Evolutionary conservation across 2,888 invertebrate genomes (phyloP).

Genomic region (Melanotus villosus): DNA sequence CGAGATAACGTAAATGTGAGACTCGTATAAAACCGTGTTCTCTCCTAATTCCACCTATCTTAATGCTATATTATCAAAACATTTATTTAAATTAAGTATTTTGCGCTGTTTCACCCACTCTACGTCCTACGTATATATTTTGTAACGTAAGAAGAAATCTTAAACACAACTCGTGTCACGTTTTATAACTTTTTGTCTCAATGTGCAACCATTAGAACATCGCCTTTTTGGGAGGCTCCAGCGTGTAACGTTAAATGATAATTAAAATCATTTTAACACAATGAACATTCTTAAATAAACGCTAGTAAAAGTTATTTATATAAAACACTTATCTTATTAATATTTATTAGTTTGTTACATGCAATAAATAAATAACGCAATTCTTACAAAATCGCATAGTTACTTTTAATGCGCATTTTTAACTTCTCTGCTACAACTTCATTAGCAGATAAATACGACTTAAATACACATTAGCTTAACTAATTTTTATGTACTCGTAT

Average conservation of each 20-base stretch:
- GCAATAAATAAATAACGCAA: too few relatives aligned
- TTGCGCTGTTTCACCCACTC: conserved; percentile 64
- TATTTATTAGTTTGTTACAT: too few relatives aligned
- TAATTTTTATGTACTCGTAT: too few relatives aligned
- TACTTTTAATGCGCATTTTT: too few relatives aligned
- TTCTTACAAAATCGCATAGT: too few relatives aligned
- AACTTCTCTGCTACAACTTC: too few relatives aligned
- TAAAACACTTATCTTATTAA: too few relatives aligned
- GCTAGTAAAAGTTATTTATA: too few relatives aligned
- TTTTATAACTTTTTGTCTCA: conserved; percentile 28
- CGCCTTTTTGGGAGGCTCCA: neutral
- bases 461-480: too few relatives aligned
- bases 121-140: conserved; percentile 50
- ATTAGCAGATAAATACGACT: too few relatives aligned
- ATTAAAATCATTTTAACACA: too few relatives aligned
- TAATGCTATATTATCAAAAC: conserved; percentile 64
- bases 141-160: conserved; percentile 26
- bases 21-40: conserved; percentile 54
- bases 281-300: too few relatives aligned
- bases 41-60: conserved; percentile 62
- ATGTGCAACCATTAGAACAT: conserved; percentile 31
- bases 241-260: neutral
- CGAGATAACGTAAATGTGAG: conserved; percentile 59
- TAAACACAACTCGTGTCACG: conserved; percentile 24
- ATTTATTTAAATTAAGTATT: conserved; percentile 64